Percentiles rank a stretch among this genome's conserved stretches.
phyloP scores from a whole-genome alignment of 2,888 invertebrate species.

The Spicauda simplicius region DNA sequence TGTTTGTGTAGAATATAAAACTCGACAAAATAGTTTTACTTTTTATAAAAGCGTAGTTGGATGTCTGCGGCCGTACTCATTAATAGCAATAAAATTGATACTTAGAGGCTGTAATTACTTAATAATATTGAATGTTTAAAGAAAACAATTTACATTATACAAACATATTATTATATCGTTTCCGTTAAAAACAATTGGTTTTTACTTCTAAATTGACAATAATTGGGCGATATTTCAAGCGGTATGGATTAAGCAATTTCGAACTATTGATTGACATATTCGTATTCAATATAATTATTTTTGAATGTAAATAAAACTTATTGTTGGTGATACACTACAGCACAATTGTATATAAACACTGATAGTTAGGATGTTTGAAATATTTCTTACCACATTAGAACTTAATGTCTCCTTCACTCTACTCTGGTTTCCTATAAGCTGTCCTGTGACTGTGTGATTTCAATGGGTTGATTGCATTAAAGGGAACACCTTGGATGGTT shows the following conservation, averaged over 20 bases:
- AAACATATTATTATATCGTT: neutral
- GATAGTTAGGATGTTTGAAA: constrained; percentile 13
- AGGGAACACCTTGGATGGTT: neutral
- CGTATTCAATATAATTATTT: constrained; percentile 1
- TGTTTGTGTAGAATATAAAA: neutral
- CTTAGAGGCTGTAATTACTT: constrained; percentile 13
- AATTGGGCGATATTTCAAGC: neutral
- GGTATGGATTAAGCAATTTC: neutral
- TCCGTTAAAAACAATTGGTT: neutral
- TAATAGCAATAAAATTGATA: constrained; percentile 16
- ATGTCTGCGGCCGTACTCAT: neutral
- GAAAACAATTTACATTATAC: neutral
- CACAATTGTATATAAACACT: constrained; percentile 30
- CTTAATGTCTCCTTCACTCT: constrained; percentile 16
- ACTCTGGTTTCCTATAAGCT: constrained; percentile 14
- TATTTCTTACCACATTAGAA: constrained; percentile 14
- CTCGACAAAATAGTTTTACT: neutral
- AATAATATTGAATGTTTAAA: neutral
- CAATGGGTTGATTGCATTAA: neutral
- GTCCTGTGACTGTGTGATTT: neutral
- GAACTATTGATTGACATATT: constrained; percentile 2
- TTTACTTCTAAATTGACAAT: constrained; percentile 25
- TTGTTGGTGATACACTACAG: constrained; percentile 8
- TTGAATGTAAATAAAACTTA: constrained; percentile 18
- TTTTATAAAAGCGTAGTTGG: neutral